Conservation (phyloP, 2,797 vertebrate species). For the Propithecus deckenii region DNA sequence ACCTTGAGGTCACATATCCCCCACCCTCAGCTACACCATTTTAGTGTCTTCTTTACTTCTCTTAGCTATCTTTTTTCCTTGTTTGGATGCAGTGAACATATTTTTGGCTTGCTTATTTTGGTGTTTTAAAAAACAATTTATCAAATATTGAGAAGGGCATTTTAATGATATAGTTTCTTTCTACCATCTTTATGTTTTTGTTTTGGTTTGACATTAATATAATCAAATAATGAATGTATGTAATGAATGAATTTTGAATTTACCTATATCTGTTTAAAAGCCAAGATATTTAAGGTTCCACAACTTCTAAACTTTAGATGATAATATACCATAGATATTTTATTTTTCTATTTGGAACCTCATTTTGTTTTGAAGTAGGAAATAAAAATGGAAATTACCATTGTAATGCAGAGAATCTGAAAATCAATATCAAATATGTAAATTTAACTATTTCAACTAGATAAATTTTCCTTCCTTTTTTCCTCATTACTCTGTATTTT, state of each 20-base stretch:
- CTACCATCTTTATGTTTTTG: not conserved
- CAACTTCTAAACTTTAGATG: not conserved
- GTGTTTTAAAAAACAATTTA: not conserved
- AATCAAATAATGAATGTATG: not conserved
- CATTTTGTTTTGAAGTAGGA: slow-evolving; percentile 7
- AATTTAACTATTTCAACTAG: not conserved
- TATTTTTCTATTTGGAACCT: not conserved
- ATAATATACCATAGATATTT: not conserved
- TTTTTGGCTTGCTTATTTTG: not conserved
- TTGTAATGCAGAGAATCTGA: not conserved
- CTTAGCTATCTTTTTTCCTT: not conserved
- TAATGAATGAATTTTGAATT: not conserved
- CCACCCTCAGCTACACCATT: not conserved
- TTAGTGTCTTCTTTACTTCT: not conserved
- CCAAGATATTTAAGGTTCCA: not conserved
- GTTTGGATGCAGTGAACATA: not conserved
- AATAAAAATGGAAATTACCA: not conserved
- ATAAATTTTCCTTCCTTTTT: not conserved
- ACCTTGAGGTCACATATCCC: no score
- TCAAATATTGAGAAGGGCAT: not conserved
- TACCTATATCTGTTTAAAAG: not conserved
- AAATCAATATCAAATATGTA: not conserved
- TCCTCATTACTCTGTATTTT: not conserved
- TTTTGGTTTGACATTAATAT: not conserved
- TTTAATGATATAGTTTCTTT: not conserved